These are phyloP conservation scores for Cephus pulcher DNA, from an alignment of 2,888 invertebrate species.

Conservation along the genomic window DNA sequence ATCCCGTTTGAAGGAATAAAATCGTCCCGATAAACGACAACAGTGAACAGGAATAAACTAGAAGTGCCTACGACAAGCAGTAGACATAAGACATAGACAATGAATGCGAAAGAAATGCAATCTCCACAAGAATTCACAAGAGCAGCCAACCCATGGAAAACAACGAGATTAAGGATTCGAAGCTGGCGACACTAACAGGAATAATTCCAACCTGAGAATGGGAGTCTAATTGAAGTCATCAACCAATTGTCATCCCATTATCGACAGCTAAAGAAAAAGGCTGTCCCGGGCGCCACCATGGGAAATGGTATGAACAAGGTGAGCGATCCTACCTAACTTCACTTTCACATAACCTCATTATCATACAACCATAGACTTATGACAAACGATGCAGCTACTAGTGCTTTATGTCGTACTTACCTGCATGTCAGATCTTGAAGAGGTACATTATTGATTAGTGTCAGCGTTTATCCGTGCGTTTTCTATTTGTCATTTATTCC, in stretches of 20 bases:
- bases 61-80: constrained; percentile 2
- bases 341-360: not conserved
- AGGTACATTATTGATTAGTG: no score
- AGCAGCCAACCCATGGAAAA: not conserved
- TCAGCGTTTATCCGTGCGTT: no score
- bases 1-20: constrained; percentile 1
- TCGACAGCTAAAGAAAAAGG: not conserved
- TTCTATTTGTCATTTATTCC: no score
- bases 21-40: not conserved
- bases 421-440: not conserved
- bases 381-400: not conserved
- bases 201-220: not conserved
- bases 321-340: not conserved
- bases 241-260: not conserved
- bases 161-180: not conserved
- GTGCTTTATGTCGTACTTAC: not conserved
- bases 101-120: constrained; percentile 5
- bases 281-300: constrained; percentile 69
- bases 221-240: not conserved
- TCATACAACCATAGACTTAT: not conserved
- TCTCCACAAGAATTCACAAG: not conserved
- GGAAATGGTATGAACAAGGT: constrained; percentile 95
- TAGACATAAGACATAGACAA: constrained; percentile 4
- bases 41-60: constrained; percentile 7
- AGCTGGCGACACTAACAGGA: not conserved